Conservation (phyloP, 2,797 vertebrate genomes). For the Melanotaenia boesemani region DNA sequence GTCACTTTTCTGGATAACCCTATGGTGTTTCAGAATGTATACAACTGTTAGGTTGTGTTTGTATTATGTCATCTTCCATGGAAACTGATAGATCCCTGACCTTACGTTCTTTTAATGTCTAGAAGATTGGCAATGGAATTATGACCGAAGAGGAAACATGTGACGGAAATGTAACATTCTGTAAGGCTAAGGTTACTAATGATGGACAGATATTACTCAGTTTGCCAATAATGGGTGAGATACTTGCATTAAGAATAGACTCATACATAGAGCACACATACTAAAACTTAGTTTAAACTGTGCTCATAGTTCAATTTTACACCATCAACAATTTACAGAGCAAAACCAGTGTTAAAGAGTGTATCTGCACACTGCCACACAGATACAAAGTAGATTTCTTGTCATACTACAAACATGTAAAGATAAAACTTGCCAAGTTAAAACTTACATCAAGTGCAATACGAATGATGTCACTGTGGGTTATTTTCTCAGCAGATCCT, state of each 20-base stretch:
- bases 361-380: background rate
- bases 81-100: background rate
- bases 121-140: background rate
- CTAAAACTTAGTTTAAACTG: background rate
- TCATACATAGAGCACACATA: background rate
- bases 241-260: background rate
- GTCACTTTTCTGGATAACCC: background rate
- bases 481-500: conserved; percentile 88
- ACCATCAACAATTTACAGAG: background rate
- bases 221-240: background rate
- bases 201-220: background rate
- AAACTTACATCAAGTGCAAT: conserved; percentile 95
- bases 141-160: conserved; percentile 1
- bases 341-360: background rate
- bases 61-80: no score
- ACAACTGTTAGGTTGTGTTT: background rate
- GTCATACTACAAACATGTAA: accelerated
- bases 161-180: background rate
- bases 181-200: background rate
- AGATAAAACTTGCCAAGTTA: background rate
- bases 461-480: conserved; percentile 87
- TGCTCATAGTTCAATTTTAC: background rate
- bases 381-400: background rate
- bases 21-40: background rate
- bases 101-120: conserved; percentile 2